Conservation (phyloP, 2,888 invertebrate genomes). For the Cynaeus angustus region DNA sequence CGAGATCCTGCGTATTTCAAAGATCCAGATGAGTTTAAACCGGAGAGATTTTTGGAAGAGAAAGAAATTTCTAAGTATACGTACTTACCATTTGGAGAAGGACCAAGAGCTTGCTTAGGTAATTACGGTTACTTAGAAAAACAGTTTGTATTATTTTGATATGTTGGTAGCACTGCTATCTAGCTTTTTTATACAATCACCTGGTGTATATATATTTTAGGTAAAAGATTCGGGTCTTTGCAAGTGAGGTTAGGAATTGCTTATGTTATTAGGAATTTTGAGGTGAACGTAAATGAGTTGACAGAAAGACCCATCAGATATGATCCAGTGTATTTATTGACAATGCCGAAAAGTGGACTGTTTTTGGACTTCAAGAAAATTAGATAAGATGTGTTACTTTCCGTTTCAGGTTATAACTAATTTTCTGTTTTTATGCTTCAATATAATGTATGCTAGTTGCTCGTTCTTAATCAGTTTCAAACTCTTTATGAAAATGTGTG, state of each 20-base stretch:
- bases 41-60: constrained; percentile 58
- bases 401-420: no score
- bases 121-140: no score
- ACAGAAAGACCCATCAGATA: constrained; percentile 57
- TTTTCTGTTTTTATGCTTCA: no score
- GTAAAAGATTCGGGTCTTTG: constrained; percentile 49
- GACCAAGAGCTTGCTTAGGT: no score
- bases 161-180: no score
- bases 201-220: constrained; percentile 44
- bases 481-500: no score
- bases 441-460: no score
- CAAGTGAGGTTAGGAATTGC: constrained; percentile 67
- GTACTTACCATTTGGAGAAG: no score
- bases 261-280: constrained; percentile 62
- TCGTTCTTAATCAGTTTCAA: no score
- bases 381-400: no score
- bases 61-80: constrained; percentile 59
- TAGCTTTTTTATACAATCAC: not conserved
- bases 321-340: constrained; percentile 56
- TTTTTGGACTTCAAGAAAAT: constrained; percentile 56
- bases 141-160: no score
- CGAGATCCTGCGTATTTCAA: no score
- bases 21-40: constrained; percentile 54
- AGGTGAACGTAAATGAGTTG: constrained; percentile 58
- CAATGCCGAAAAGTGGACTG: constrained; percentile 56